These are phyloP conservation scores for Glaucidium brasilianum DNA, from an alignment of 2,113 vertebrate genomes.

Conservation along the genomic window DNA sequence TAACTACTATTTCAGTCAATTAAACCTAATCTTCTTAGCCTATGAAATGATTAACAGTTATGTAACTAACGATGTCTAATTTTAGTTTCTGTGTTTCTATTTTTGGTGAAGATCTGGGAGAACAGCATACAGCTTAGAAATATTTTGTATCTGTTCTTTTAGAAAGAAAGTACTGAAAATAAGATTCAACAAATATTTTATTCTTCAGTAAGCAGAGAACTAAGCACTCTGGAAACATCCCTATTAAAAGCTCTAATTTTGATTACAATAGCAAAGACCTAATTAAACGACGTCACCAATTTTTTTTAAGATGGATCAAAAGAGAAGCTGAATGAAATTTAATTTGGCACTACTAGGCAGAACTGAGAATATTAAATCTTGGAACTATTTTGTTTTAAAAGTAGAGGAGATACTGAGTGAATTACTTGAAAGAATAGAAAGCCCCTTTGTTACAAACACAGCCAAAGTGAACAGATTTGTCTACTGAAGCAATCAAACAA, in stretches of 20 bases:
- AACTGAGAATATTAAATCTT: not conserved
- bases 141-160: not conserved
- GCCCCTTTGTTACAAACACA: not conserved
- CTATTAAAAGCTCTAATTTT: not conserved
- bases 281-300: not conserved
- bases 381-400: not conserved
- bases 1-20: slow-evolving; percentile 47
- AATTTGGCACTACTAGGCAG: not conserved
- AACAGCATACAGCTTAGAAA: not conserved
- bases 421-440: not conserved
- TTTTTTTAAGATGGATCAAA: not conserved
- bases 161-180: not conserved
- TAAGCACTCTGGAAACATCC: not conserved
- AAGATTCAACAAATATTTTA: not conserved
- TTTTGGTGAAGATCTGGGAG: not conserved
- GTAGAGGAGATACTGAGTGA: not conserved
- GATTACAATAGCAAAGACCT: not conserved
- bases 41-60: slow-evolving; percentile 63
- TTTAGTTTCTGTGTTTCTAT: slow-evolving; percentile 43
- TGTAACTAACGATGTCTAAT: slow-evolving; percentile 13
- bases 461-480: not conserved
- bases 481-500: not conserved
- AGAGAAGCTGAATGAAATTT: not conserved
- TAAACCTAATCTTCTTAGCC: slow-evolving; percentile 38
- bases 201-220: not conserved